These are phyloP conservation scores for Aythya baeri DNA, from an alignment of 2,113 vertebrate species.

Conservation along the genomic window DNA sequence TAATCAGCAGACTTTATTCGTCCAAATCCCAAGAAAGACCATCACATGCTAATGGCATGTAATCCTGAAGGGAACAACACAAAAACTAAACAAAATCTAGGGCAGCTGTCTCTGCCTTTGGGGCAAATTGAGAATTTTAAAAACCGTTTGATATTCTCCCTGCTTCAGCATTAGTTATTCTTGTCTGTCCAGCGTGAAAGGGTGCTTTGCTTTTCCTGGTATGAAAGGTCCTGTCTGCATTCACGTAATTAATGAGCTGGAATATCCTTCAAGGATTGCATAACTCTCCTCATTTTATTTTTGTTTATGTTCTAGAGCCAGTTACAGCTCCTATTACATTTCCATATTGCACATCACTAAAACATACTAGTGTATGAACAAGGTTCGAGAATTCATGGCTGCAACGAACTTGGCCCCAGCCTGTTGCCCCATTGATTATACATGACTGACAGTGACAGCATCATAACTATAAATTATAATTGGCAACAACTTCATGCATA, in stretches of 20 bases:
- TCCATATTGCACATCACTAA: neutral
- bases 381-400: conserved; percentile 18
- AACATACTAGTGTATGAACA: neutral
- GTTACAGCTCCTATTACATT: conserved; percentile 16
- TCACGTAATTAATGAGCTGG: conserved; percentile 42
- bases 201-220: conserved; percentile 2
- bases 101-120: conserved; percentile 7
- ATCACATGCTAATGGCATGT: conserved; percentile 57
- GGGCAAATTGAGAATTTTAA: neutral
- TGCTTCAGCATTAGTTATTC: neutral
- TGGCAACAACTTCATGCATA: neutral
- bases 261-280: conserved; percentile 48
- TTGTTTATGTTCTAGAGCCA: conserved; percentile 37
- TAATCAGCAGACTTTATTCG: conserved; percentile 27
- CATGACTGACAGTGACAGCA: conserved; percentile 5
- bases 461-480: neutral
- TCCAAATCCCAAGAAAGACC: conserved; percentile 54
- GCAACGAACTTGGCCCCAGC: neutral
- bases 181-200: neutral
- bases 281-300: conserved; percentile 47
- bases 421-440: conserved; percentile 6
- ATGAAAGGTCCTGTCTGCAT: conserved; percentile 4
- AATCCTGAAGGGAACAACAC: neutral
- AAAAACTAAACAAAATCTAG: conserved; percentile 25
- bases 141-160: neutral